Evolutionary conservation across 1,140 invertebrate species (phyloP), one percentile per base, ranked within the genome.

Genomic region (Homalodisca vitripennis): DNA sequence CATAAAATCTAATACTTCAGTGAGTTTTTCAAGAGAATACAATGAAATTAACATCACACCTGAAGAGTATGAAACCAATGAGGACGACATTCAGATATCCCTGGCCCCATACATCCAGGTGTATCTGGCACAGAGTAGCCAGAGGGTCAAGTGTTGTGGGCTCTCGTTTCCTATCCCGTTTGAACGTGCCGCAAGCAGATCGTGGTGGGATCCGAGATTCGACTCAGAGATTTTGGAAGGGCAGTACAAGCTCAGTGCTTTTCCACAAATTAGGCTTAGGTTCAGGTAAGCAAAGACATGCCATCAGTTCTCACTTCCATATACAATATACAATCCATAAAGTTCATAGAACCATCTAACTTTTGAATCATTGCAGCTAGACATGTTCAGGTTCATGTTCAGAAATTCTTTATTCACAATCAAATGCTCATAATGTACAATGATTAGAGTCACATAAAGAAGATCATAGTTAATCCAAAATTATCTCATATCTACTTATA

Each of bases 141-240:
- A 88, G 68, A 84, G 87, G 53, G 84, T 87, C 46, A 87, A 88
- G 72, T 92, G 90, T 79, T 92, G 90, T 79, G 90, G 89, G 64
- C 83, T 89, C 70, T 87, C 85, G 76, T 82, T 92, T 72, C 91
- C 91, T 2, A 86, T 92, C 69, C 89, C 92, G 30, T 96, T 96
- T 79, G 93, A 96, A 81, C 84, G 93, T 72, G 92, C 93, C 26
- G 88, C 92, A 17, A 82, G 84, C 68, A 84, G 86, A 72, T 92
- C 90, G 6, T 94, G 93, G 92, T 93, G 92, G 90, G 92, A 97
- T 79, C 95, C 94, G 6, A 89, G 88, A 78, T 98, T 98, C 82
- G 95, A 97, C 81, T 97, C 95, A 3, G 87, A 93, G 75, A 91
- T 95, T 67, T 85, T 98, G 30, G 95, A 98, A 83, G 89, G 90